Conservation (phyloP, 1,140 invertebrate species). For the Microplitis mediator region DNA sequence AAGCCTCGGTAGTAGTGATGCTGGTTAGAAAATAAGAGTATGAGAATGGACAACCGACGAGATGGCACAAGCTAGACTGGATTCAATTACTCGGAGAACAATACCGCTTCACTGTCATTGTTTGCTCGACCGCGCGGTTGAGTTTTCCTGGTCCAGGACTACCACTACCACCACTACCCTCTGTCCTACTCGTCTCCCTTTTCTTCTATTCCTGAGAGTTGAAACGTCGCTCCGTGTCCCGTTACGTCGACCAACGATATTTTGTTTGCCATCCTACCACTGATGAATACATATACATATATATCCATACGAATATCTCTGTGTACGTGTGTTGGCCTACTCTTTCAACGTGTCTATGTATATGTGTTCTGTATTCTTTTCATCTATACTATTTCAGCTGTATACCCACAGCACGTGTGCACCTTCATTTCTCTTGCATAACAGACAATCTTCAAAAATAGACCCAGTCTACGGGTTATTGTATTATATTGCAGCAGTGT, state of each 20-base stretch:
- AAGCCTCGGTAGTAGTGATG: constrained; percentile 8
- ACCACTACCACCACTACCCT: background rate
- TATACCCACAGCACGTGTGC: constrained; percentile 9
- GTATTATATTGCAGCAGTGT: background rate
- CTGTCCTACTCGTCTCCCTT: too few relatives aligned
- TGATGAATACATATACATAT: background rate
- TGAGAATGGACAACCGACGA: constrained; percentile 29
- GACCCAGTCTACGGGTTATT: background rate
- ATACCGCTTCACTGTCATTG: constrained; percentile 57
- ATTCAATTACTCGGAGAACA: constrained; percentile 63
- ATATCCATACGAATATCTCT: background rate
- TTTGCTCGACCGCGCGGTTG: constrained; percentile 54
- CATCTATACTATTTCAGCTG: constrained; percentile 4
- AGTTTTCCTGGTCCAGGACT: constrained; percentile 52
- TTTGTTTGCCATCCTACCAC: constrained; percentile 55
- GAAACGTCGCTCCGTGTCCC: constrained; percentile 44
- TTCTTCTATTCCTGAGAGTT: constrained; percentile 1
- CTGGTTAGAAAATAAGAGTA: constrained; percentile 25
- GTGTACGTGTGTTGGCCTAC: background rate
- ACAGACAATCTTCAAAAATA: constrained; percentile 2
- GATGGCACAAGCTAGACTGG: constrained; percentile 41
- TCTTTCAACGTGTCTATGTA: background rate
- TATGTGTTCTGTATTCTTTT: background rate
- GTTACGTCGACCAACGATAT: constrained; percentile 50
- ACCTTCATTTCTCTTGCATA: constrained; percentile 9